Base-by-base conservation (phyloP, 1,140 invertebrate species). In the Frieseomelitta varia region DNA sequence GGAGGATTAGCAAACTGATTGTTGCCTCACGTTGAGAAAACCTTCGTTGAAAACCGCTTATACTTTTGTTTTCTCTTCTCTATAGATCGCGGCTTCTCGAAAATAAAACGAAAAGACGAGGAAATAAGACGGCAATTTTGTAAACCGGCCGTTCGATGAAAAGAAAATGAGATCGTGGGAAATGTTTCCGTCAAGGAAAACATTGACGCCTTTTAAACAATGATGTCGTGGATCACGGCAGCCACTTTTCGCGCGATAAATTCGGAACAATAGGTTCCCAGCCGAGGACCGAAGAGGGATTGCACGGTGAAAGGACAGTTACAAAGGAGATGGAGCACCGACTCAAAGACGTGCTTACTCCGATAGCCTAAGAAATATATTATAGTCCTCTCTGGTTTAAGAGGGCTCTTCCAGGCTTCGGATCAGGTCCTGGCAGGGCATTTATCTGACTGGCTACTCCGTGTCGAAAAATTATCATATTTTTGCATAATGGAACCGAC, bases 401-500 rank as follows among this genome's bases (percentile, higher is more conserved):
- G 61, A 67, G 30, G n/a, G 65, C 65, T 47, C 39, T 85, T 74
- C 63, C 55, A 75, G 30, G 65, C 19, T 81, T 78, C 47, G 77
- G 89, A 91, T 90, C 87, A 84, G 84, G 39, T 21, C 30, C 74
- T 85, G 89, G 81, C 89, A 87, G 89, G 84, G 80, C 90, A 90
- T 91, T 91, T 89, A 88, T 91, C 89, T 84, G 82, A 51, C 67
- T 27, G 75, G 63, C 72, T 86, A 72, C 81, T 79, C 68, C 65
- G 65, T 85, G 72, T 79, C 74, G 47, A 30, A 78, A 67, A 86
- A 93, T 93, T 92, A 93, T 92, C 92, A 93, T 93, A 93, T 91
- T 91, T 93, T 93, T 92, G 91, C 91, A 93, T 93, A 93, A 92
- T 92, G 86, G 88, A 91, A 92, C 91, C 91, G 87, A 90, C 84